These are phyloP conservation scores for Cetoscarus ocellatus DNA, from an alignment of 2,797 vertebrate species.

Conservation along the genomic window DNA sequence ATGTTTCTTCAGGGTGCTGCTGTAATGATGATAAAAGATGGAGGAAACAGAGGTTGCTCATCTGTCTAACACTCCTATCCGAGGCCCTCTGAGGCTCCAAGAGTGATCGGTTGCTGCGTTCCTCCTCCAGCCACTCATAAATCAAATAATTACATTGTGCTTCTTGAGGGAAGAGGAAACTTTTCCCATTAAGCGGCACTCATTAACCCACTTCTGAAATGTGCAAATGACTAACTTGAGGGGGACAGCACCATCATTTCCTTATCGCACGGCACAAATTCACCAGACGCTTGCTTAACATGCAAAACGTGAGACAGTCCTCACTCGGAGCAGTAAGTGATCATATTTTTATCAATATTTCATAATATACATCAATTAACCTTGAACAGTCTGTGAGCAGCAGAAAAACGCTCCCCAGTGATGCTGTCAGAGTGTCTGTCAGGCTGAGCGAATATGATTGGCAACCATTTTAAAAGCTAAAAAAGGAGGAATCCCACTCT, in stretches of 20 bases:
- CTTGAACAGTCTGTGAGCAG: conserved; percentile 75
- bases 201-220: conserved; percentile 74
- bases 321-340: conserved; percentile 50
- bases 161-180: conserved; percentile 61
- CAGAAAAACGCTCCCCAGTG: conserved; percentile 69
- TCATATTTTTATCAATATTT: conserved; percentile 77
- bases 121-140: conserved; percentile 67
- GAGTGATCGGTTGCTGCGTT: conserved; percentile 28
- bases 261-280: conserved; percentile 27
- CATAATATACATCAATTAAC: conserved; percentile 80
- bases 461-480: conserved; percentile 63
- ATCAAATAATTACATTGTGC: conserved; percentile 73
- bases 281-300: conserved; percentile 29
- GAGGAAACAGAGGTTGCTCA: conserved; percentile 21
- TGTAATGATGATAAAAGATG: conserved; percentile 39
- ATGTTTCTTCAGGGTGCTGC: conserved; percentile 45
- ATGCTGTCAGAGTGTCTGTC: conserved; percentile 54
- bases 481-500: conserved; percentile 36
- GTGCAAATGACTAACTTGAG: conserved; percentile 66
- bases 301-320: conserved; percentile 18
- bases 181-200: conserved; percentile 63
- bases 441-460: conserved; percentile 58
- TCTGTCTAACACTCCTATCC: conserved; percentile 31
- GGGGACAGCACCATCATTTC: conserved; percentile 33
- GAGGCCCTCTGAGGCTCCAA: conserved; percentile 38